phyloP scores from a whole-genome alignment of 1,140 invertebrate genomes.

The Saccostrea echinata region DNA sequence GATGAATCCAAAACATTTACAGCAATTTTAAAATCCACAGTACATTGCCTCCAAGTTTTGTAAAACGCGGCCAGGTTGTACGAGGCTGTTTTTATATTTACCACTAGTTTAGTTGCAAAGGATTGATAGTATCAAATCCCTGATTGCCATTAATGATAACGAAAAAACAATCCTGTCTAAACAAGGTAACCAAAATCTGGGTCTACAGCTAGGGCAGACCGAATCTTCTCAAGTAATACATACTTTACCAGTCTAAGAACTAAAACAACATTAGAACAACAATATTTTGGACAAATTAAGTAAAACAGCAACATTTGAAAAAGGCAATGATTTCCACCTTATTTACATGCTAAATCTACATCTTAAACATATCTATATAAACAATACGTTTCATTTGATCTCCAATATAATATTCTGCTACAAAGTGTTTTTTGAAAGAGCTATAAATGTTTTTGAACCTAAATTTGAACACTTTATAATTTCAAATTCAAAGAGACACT shows the following conservation, averaged over 20 bases:
- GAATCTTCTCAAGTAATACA: too few species aligned
- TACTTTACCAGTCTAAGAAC: too few species aligned
- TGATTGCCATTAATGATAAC: neutral
- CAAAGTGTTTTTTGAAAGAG: neutral
- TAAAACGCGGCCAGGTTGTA: neutral
- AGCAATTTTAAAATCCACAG: neutral
- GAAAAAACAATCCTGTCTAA: neutral
- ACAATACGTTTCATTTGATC: too few species aligned
- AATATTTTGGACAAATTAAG: too few species aligned
- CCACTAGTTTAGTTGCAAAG: neutral
- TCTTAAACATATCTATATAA: too few species aligned
- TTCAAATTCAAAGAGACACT: slow-evolving; percentile 9
- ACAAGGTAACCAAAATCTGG: too few species aligned
- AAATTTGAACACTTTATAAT: neutral
- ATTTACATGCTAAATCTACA: too few species aligned
- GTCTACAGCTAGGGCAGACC: too few species aligned
- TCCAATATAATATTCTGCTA: neutral
- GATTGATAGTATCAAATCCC: neutral
- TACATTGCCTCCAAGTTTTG: neutral
- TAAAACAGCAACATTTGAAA: too few species aligned
- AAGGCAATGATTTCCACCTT: too few species aligned
- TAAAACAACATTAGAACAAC: too few species aligned
- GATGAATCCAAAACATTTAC: neutral
- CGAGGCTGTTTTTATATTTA: neutral
- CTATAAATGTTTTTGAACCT: neutral